These are phyloP conservation scores for Elachura formosa DNA, from an alignment of 2,113 vertebrate genomes.

Conservation along the genomic window DNA sequence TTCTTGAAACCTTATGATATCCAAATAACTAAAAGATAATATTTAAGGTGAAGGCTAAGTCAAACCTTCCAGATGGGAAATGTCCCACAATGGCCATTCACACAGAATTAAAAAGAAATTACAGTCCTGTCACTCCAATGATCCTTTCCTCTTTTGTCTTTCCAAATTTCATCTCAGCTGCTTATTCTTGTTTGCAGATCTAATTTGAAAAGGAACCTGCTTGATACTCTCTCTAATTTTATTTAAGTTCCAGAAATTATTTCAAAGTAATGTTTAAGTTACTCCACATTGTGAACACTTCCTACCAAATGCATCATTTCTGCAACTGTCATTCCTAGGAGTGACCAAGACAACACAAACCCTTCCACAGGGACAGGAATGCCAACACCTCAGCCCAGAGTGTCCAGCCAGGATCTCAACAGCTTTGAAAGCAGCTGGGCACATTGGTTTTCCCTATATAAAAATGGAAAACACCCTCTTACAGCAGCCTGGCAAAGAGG, in stretches of 20 bases:
- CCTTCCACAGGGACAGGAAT: neutral
- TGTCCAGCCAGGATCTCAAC: neutral
- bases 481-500: neutral
- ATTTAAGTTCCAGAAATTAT: neutral
- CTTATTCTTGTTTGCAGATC: neutral
- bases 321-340: neutral
- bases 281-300: neutral
- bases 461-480: neutral
- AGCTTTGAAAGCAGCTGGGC: neutral
- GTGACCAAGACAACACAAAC: neutral
- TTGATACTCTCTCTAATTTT: neutral
- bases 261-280: neutral
- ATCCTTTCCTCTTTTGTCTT: neutral
- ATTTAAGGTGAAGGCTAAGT: neutral
- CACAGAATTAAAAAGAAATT: neutral
- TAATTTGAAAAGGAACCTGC: neutral
- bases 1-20: neutral
- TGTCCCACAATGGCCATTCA: neutral
- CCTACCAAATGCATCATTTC: neutral
- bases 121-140: neutral
- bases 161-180: neutral
- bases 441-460: neutral
- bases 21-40: neutral
- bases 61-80: neutral
- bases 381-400: neutral